Conservation (phyloP, 2,113 vertebrate species). For the Malurus elegans region DNA sequence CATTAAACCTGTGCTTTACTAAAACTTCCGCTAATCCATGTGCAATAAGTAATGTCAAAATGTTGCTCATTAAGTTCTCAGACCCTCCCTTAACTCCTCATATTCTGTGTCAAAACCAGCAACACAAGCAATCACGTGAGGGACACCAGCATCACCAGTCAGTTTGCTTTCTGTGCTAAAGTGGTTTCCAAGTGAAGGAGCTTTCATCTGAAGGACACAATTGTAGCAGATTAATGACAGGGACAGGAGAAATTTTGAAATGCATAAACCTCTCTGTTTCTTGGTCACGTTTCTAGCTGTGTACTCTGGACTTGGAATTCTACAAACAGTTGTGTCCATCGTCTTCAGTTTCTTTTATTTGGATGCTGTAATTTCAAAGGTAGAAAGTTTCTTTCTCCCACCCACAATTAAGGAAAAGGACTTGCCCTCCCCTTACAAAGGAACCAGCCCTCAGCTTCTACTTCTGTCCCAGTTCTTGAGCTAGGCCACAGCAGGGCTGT, state of each 20-base stretch:
- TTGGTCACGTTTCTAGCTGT: background rate
- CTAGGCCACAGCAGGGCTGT: background rate
- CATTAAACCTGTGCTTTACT: background rate
- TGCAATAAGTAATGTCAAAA: background rate
- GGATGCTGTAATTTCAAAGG: background rate
- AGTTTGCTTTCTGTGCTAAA: background rate
- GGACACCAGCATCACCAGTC: background rate
- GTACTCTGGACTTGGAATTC: background rate
- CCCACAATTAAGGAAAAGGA: background rate
- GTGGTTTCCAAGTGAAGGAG: background rate
- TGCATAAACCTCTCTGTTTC: background rate
- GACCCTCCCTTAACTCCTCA: background rate
- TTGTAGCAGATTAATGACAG: background rate
- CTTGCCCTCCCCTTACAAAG: background rate
- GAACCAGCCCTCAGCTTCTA: rapidly evolving
- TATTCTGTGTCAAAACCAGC: background rate
- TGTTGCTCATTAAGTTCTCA: background rate
- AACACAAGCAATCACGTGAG: background rate
- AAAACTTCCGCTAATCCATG: background rate
- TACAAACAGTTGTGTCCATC: background rate
- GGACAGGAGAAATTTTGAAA: background rate
- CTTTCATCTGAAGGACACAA: background rate
- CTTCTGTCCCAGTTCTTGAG: background rate
- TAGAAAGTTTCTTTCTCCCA: background rate
- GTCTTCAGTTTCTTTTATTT: background rate